Conservation (phyloP, 2,888 invertebrate species). For the Adelphocoris suturalis region DNA sequence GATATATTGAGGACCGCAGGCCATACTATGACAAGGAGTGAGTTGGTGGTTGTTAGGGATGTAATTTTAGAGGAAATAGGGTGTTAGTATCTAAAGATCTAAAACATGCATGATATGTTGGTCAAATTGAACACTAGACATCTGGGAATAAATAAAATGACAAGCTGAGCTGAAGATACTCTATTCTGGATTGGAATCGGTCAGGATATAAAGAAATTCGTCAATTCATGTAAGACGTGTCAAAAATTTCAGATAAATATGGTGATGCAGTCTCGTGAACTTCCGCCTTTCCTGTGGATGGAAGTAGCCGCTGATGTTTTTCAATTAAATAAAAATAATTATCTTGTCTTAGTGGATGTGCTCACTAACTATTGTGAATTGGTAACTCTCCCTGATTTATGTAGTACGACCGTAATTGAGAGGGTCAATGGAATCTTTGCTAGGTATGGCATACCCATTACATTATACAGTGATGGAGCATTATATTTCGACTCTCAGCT, state of each 20-base stretch:
- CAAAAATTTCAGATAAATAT: slow-evolving; percentile 34
- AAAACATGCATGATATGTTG: neutral
- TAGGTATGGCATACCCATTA: slow-evolving; percentile 70
- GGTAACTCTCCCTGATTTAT: neutral
- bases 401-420: slow-evolving; percentile 68
- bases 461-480: too few species aligned
- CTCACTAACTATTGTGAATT: slow-evolving; percentile 46
- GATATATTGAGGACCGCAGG: neutral
- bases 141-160: neutral
- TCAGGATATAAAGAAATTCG: slow-evolving; percentile 11
- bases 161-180: neutral
- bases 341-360: slow-evolving; percentile 34
- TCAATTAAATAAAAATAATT: neutral
- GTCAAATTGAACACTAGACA: neutral
- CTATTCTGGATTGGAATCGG: slow-evolving; percentile 25
- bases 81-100: neutral
- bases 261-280: neutral
- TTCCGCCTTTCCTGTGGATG: slow-evolving; percentile 55
- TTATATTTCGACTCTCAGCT: too few species aligned
- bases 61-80: slow-evolving; percentile 21
- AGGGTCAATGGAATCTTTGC: slow-evolving; percentile 64
- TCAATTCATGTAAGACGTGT: slow-evolving; percentile 42
- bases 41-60: neutral
- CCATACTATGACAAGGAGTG: slow-evolving; percentile 25
- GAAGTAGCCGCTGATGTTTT: slow-evolving; percentile 40